phyloP scores from a whole-genome alignment of 92 coral and sea anemone species.

The Zoanthus sansibaricus region DNA sequence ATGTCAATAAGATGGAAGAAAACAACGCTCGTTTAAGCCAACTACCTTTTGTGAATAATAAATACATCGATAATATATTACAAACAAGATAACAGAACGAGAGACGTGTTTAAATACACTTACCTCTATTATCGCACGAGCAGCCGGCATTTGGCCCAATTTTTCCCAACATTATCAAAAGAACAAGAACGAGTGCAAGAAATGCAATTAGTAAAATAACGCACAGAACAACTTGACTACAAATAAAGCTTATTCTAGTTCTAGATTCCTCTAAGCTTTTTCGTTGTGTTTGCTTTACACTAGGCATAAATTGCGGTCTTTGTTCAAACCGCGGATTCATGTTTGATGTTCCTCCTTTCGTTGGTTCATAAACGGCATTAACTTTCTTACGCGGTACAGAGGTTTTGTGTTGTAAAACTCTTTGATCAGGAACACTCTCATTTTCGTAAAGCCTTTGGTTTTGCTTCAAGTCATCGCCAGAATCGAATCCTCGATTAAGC shows the following conservation, averaged over 20 bases:
- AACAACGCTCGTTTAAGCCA: too few species aligned
- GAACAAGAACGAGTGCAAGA: slow-evolving; percentile 65
- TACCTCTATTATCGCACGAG: slow-evolving; percentile 14
- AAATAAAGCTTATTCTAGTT: slow-evolving; percentile 46
- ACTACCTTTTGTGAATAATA: too few species aligned
- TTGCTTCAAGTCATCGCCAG: not conserved
- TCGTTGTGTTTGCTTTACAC: not conserved
- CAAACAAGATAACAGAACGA: not conserved
- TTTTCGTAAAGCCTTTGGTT: slow-evolving; percentile 28
- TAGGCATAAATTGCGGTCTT: not conserved
- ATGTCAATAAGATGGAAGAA: too few species aligned
- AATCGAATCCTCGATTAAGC: not conserved
- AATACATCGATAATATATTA: not conserved
- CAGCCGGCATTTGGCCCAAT: slow-evolving; percentile 52
- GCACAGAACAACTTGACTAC: slow-evolving; percentile 60
- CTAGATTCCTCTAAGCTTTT: not conserved
- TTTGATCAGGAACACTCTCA: not conserved
- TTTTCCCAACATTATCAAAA: slow-evolving; percentile 71
- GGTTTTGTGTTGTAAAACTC: slow-evolving; percentile 12
- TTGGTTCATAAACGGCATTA: slow-evolving; percentile 63
- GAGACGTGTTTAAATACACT: not conserved
- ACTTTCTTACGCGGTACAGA: slow-evolving; percentile 55
- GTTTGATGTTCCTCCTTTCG: not conserved
- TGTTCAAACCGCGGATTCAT: not conserved
- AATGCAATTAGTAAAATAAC: slow-evolving; percentile 71